Evolutionary conservation across 1,140 invertebrate genomes (phyloP).

Genomic region (Drosophila neocordata): DNA sequence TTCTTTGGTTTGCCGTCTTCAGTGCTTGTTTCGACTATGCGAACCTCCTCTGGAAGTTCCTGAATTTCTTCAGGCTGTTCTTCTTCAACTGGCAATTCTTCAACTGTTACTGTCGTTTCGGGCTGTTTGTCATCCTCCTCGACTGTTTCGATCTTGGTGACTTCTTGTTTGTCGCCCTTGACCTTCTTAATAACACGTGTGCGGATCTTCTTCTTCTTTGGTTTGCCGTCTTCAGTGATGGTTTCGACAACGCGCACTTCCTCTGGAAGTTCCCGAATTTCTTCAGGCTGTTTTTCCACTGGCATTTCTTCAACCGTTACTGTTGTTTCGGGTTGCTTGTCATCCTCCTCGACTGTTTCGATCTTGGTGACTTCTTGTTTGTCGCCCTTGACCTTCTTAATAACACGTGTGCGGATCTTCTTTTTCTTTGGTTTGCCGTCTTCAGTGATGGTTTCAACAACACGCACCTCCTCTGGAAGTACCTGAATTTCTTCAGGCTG

Average conservation of each 20-base stretch:
- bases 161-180: constrained; percentile 70
- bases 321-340: constrained; percentile 17
- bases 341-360: constrained; percentile 26
- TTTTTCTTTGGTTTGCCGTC: constrained; percentile 36
- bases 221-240: constrained; percentile 59
- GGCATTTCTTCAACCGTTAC: constrained; percentile 19
- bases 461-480: constrained; percentile 20
- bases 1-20: constrained; percentile 65
- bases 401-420: constrained; percentile 32
- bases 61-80: constrained; percentile 30
- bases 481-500: constrained; percentile 12
- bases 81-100: constrained; percentile 39
- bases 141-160: constrained; percentile 73
- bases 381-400: constrained; percentile 31
- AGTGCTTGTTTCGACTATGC: constrained; percentile 42
- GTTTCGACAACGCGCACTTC: constrained; percentile 43
- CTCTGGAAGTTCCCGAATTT: constrained; percentile 44
- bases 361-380: constrained; percentile 30
- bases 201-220: constrained; percentile 74
- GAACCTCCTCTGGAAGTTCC: constrained; percentile 57
- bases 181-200: constrained; percentile 76
- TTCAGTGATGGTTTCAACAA: constrained; percentile 25
- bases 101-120: constrained; percentile 57
- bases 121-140: constrained; percentile 77
- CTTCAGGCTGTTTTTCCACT: constrained; percentile 13